phyloP scores from a whole-genome alignment of 2,113 vertebrate genomes.

The Labeo catla region DNA sequence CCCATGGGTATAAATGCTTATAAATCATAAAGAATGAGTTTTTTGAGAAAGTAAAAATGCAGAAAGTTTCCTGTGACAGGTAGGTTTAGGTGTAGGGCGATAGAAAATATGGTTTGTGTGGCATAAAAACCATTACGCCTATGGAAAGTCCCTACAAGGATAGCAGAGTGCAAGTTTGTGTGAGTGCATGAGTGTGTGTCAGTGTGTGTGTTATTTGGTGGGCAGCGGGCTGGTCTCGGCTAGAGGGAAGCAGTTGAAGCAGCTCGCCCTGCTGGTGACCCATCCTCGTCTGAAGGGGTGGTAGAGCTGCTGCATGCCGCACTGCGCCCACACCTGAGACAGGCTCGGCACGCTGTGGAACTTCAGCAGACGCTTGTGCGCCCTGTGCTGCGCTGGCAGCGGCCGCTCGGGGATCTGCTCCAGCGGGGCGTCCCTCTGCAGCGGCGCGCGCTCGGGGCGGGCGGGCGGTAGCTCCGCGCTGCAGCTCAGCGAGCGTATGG shows the following conservation, averaged over 20 bases:
- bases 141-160: too few relatives aligned
- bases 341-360: conserved; percentile 92
- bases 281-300: conserved; percentile 80
- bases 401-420: conserved; percentile 76
- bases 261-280: conserved; percentile 65
- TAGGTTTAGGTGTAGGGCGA: too few relatives aligned
- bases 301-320: conserved; percentile 84
- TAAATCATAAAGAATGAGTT: too few relatives aligned
- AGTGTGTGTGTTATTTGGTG: conserved; percentile 40
- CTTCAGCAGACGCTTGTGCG: conserved; percentile 88
- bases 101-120: too few relatives aligned
- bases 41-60: too few relatives aligned
- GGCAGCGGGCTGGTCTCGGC: conserved; percentile 23
- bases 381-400: conserved; percentile 74
- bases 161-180: too few relatives aligned
- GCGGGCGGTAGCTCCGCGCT: conserved; percentile 77
- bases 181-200: not conserved
- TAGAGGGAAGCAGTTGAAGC: conserved; percentile 59
- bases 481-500: conserved; percentile 87
- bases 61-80: too few relatives aligned
- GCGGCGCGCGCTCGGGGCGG: conserved; percentile 11
- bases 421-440: conserved; percentile 39
- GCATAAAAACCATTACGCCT: too few relatives aligned
- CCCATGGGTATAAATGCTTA: too few relatives aligned
- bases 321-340: conserved; percentile 83